These are phyloP conservation scores for Rafetus swinhoei DNA, from an alignment of 2,113 vertebrate genomes.

Conservation along the genomic window DNA sequence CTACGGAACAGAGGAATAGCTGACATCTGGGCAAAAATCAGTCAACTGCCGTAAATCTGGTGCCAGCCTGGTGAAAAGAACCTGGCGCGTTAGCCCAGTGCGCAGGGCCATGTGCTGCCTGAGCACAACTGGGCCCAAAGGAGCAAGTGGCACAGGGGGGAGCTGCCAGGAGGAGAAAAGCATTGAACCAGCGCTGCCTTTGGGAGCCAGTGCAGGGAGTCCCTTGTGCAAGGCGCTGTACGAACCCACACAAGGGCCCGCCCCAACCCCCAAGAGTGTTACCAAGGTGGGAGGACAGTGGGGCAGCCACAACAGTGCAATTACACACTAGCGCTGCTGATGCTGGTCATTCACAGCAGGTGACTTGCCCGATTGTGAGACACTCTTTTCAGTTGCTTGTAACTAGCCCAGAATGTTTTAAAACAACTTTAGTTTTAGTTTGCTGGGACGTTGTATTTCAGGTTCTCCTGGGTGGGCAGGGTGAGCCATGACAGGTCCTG, in stretches of 20 bases:
- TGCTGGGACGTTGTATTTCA: too few relatives aligned
- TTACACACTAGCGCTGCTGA: too few relatives aligned
- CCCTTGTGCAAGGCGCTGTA: neutral
- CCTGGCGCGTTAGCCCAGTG: accelerated
- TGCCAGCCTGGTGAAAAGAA: accelerated
- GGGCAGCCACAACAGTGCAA: neutral
- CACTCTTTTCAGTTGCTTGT: too few relatives aligned
- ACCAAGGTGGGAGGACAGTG: neutral
- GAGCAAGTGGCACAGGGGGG: accelerated
- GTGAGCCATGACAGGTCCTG: too few relatives aligned
- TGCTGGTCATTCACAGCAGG: too few relatives aligned
- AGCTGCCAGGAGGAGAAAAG: neutral
- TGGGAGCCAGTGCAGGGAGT: neutral
- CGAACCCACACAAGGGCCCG: neutral
- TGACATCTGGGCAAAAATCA: neutral
- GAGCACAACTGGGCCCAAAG: accelerated
- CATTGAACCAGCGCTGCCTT: neutral
- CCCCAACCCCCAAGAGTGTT: neutral
- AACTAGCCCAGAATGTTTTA: too few relatives aligned
- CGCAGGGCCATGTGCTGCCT: neutral
- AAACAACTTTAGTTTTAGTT: too few relatives aligned
- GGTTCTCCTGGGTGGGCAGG: too few relatives aligned
- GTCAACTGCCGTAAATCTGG: neutral
- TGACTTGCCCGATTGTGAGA: too few relatives aligned
- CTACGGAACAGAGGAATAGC: accelerated